Base-by-base conservation (phyloP, 2,797 vertebrate species). In the Salmo trutta region DNA sequence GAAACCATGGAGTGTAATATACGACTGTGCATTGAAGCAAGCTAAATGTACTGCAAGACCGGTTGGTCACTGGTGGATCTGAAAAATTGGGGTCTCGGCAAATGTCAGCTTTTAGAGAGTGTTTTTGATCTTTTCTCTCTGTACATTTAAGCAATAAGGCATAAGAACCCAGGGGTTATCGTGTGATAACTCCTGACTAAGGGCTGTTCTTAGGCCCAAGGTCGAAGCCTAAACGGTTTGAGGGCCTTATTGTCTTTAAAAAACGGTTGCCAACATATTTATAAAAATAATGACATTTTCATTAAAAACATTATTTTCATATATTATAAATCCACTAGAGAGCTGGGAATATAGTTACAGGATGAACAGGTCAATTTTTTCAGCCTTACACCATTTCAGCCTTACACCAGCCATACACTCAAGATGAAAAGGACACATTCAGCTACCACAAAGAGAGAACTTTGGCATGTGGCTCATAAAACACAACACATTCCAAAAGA, bases 241-340 rank as follows among this genome's bases (percentile, higher is more conserved):
- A 47, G 41, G 2, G 41, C 41, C 10, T 47, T 47, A 14, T 47
- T 12, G 41, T 47, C 41, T 47, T 47, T 12, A 47, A 14, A 47
- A 47, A 47, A 47, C 3, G 41, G 10, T 47, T 47, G 41, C 41
- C 41, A 47, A 47, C 41, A 47, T 47, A 47, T 47, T 12, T 47
- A 47, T 12, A 47, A 47, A 47, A 47, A 47, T 47, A 47, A 47
- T 47, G 2, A 12, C 2, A 47, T 47, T 47, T 47, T 47, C 41
- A 47, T 47, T 12, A 47, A 12, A 47, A 47, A 47, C 10, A 47
- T 47, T 47, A 47, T 12, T 47, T 47, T 47, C 41, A 12, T 47
- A 12, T 47, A 74, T 66, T 41, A 81, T 33, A 56, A 19, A 27
- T 74, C 71, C 19, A 54, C 24, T 27, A 56, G n/a, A 64, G 73